Evolutionary conservation across 2,113 vertebrate genomes (phyloP).

Genomic region (Meles meles): DNA sequence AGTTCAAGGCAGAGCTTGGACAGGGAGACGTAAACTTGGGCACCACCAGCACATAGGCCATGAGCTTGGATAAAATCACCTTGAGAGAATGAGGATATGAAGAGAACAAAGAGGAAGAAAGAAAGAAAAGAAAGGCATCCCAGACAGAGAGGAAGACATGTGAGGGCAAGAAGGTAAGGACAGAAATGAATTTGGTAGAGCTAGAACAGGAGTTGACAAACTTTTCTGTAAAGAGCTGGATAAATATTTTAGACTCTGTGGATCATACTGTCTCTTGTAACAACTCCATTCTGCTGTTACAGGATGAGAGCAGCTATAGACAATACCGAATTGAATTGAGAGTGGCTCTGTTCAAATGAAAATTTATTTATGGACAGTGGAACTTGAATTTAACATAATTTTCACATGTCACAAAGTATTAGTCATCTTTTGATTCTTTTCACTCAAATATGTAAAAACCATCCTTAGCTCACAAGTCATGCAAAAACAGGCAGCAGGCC

Average conservation of each 20-base stretch:
- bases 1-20: neutral
- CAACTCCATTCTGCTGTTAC: neutral
- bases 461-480: conserved; percentile 4
- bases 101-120: neutral
- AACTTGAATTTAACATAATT: conserved; percentile 33
- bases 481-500: neutral
- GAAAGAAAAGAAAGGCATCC: neutral
- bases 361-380: neutral
- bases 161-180: neutral
- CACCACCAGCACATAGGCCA: neutral
- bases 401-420: neutral
- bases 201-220: neutral
- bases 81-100: neutral
- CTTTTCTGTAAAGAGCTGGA: neutral
- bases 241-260: conserved; percentile 1
- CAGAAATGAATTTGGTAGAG: conserved; percentile 2
- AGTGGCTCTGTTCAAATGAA: neutral
- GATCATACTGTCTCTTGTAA: neutral
- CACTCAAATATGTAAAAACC: conserved; percentile 6
- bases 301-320: neutral
- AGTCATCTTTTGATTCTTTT: conserved; percentile 21
- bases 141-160: neutral
- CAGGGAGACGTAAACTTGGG: neutral
- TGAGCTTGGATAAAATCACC: neutral
- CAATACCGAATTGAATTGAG: neutral